Percentiles rank a stretch among this genome's conserved stretches.
phyloP scores from a whole-genome alignment of 2,113 vertebrate species.

The Argyrosomus japonicus region DNA sequence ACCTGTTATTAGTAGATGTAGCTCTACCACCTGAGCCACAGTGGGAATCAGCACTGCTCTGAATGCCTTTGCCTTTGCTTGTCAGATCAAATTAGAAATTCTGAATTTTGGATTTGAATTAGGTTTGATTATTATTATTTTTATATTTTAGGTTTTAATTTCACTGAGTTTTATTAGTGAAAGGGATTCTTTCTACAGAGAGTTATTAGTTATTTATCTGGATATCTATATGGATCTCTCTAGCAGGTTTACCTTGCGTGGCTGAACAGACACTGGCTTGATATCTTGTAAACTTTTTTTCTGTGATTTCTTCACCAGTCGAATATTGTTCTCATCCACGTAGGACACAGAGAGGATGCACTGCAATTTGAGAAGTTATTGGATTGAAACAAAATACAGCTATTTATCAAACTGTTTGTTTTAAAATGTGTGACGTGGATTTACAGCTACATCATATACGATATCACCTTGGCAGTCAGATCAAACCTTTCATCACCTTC shows the following conservation, averaged over 20 bases:
- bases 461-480: neutral
- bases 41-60: no score
- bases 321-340: conserved; percentile 85
- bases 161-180: neutral
- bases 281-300: conserved; percentile 83
- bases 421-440: neutral
- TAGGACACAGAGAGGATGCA: conserved; percentile 84
- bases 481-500: conserved; percentile 71
- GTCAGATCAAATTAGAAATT: no score
- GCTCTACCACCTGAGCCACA: no score
- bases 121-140: no score
- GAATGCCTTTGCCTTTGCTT: no score
- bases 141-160: neutral
- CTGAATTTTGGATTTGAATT: no score
- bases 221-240: no score
- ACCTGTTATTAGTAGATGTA: no score
- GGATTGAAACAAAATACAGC: neutral
- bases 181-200: neutral
- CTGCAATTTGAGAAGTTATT: conserved; percentile 54
- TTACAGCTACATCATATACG: neutral
- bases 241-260: conserved; percentile 65
- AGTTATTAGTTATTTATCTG: no score
- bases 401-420: neutral
- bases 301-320: conserved; percentile 79
- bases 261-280: conserved; percentile 73